Base-by-base conservation (phyloP, 1,140 invertebrate genomes). In the Cyclargus thomasi region DNA sequence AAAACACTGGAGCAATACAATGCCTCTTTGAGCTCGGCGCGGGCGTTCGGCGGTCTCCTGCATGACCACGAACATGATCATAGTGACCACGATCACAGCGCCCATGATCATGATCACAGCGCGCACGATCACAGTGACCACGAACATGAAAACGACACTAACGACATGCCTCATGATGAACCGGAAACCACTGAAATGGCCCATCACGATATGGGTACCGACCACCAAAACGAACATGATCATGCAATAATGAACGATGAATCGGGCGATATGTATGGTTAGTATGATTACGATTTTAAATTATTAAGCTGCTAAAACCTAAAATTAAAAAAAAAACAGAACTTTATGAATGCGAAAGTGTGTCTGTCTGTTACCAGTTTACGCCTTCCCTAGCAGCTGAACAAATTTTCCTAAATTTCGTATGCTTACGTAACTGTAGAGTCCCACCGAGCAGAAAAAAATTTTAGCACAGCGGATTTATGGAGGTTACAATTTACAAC, bases 1-100 rank as follows among this genome's bases (percentile, higher is more conserved):
- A 86, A 83, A 10, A 77, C 85, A 0, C 67, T 90, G 23, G 83
- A 87, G 36, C 85, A 81, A 71, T 87, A 87, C 76, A 90, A 88
- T 70, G 68, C 82, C 18, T 83, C 87, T 1, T 71, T 88, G 6
- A 85, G 81, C 59, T 83, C 85, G 18, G 87, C 86, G 64, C 80
- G 87, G 65, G 85, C 87, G 23, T 76, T 90, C 23, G 83, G 85
- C 66, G 85, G 85, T 39, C 78, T 88, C 64, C 65, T 75, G 1
- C 67, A 71, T 22, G 70, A 65, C n/a, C 74, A 77, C 35, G 14
- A 67, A 23, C 22, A 69, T 20, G 70, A 82, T 35, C 65, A 74
- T 53, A 67, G 77, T 20, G 70, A 77, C 20, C 71, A 78, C 29
- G 68, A 70, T 18, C 74, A 77, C 11, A 47, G 39, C 55, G 69